These are phyloP conservation scores for Hemitrygon akajei DNA, from an alignment of 2,797 vertebrate genomes.

Conservation along the genomic window DNA sequence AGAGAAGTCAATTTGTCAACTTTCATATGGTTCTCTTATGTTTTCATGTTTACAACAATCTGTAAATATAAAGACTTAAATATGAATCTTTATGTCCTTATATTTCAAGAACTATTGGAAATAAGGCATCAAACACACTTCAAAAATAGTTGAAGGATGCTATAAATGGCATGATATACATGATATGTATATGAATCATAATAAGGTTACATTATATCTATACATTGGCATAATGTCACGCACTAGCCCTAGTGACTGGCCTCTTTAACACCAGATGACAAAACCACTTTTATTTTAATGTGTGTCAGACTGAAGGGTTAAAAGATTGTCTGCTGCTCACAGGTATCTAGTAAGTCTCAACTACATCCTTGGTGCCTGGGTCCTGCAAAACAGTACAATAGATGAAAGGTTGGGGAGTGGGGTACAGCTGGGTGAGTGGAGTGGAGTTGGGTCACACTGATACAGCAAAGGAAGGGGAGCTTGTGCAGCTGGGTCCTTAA, in stretches of 20 bases:
- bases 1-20: background rate
- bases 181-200: too few species aligned
- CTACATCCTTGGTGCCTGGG: background rate
- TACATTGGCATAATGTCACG: background rate
- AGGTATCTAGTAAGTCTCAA: background rate
- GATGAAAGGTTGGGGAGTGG: too few species aligned
- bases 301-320: background rate
- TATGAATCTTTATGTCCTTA: too few species aligned
- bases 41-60: too few species aligned
- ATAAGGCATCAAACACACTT: background rate
- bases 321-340: background rate
- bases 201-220: background rate
- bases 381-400: background rate
- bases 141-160: background rate
- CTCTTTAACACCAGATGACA: background rate
- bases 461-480: background rate
- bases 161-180: background rate
- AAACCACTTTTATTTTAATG: constrained; percentile 22
- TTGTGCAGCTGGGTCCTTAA: too few species aligned
- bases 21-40: background rate
- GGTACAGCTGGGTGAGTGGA: background rate
- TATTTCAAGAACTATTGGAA: background rate
- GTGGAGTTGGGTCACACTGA: background rate
- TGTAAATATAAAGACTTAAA: too few species aligned
- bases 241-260: too few species aligned